These are phyloP conservation scores for Epirrita christyi DNA, from an alignment of 2,888 invertebrate genomes.

Conservation along the genomic window DNA sequence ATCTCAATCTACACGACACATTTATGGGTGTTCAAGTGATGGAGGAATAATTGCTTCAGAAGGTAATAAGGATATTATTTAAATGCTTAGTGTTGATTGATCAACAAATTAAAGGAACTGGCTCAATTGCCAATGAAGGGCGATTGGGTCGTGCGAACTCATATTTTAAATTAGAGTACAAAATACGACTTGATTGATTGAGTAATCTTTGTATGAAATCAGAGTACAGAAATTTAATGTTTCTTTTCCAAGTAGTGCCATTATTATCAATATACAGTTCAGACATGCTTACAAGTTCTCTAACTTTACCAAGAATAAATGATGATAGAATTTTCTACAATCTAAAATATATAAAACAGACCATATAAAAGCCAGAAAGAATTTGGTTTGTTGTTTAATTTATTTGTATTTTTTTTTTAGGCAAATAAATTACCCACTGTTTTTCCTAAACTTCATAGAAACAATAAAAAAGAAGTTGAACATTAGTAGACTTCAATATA, in stretches of 20 bases:
- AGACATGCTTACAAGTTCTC: too few species aligned
- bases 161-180: conserved; percentile 23
- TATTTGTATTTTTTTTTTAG: too few species aligned
- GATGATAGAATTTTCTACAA: too few species aligned
- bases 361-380: too few species aligned
- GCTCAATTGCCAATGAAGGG: conserved; percentile 36
- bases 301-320: too few species aligned
- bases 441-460: background rate
- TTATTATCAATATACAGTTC: too few species aligned
- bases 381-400: too few species aligned
- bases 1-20: conserved; percentile 34
- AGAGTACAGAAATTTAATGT: background rate
- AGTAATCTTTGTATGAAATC: conserved; percentile 9
- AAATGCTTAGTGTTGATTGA: conserved; percentile 38
- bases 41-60: conserved; percentile 25
- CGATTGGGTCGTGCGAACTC: conserved; percentile 37
- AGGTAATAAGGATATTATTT: conserved; percentile 37
- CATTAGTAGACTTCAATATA: background rate
- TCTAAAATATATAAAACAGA: too few species aligned
- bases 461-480: too few species aligned
- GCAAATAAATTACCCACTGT: too few species aligned
- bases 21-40: conserved; percentile 30
- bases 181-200: conserved; percentile 13
- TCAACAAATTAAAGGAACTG: conserved; percentile 37
- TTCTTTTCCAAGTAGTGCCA: too few species aligned